phyloP scores from a whole-genome alignment of 2,113 vertebrate genomes.

The Paraplagusia blochii region DNA sequence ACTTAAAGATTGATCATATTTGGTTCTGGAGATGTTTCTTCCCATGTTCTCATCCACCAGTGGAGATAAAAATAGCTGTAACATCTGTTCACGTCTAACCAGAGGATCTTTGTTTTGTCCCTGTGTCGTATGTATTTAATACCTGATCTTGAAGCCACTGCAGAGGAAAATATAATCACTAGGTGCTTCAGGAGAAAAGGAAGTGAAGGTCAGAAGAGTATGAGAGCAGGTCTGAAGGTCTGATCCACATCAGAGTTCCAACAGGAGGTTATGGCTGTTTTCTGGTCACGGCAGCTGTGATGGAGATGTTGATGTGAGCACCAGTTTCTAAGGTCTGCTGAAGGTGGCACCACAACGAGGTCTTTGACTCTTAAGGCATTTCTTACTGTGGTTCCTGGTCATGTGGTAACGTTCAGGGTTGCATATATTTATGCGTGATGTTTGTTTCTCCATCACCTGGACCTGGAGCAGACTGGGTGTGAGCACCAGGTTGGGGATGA shows the following conservation, averaged over 20 bases:
- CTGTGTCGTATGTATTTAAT: constrained; percentile 49
- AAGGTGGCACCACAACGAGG: constrained; percentile 44
- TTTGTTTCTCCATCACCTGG: constrained; percentile 43
- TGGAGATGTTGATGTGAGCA: constrained; percentile 54
- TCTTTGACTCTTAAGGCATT: constrained; percentile 74
- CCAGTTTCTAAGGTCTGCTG: constrained; percentile 51
- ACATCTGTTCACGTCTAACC: constrained; percentile 40
- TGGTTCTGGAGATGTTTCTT: constrained; percentile 61
- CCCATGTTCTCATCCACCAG: constrained; percentile 60
- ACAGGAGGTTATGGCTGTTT: not conserved
- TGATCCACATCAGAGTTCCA: too few species aligned
- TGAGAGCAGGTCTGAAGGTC: constrained; percentile 57
- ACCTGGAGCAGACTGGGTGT: not conserved
- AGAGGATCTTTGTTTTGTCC: constrained; percentile 41
- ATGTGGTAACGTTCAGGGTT: constrained; percentile 57
- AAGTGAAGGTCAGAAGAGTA: constrained; percentile 46
- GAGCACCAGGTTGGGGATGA: not conserved
- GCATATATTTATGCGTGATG: constrained; percentile 63
- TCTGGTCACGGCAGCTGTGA: not conserved
- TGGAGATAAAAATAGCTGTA: constrained; percentile 52
- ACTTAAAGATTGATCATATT: constrained; percentile 61
- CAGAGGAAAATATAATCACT: constrained; percentile 12
- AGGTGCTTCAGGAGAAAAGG: constrained; percentile 34
- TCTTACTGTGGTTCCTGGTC: constrained; percentile 57
- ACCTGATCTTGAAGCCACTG: constrained; percentile 59